phyloP scores from a whole-genome alignment of 2,888 invertebrate species.

The Tanypteryx hageni region DNA sequence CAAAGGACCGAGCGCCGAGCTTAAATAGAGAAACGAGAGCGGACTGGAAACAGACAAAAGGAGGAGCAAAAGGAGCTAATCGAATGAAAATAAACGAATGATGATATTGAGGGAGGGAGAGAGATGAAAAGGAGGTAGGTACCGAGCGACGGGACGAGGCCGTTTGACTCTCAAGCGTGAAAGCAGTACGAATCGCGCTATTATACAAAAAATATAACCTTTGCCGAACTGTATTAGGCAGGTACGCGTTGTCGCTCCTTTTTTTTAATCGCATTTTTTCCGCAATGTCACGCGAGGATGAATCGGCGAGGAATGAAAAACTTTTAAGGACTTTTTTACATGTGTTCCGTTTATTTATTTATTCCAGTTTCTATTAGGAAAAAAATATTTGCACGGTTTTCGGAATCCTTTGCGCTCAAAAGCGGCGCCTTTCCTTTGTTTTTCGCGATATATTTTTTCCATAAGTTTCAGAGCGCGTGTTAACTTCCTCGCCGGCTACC shows the following conservation, averaged over 20 bases:
- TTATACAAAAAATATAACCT: no score
- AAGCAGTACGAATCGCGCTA: no score
- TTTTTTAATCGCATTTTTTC: neutral
- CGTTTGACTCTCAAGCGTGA: neutral
- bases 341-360: no score
- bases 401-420: neutral
- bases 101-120: neutral
- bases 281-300: neutral
- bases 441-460: neutral
- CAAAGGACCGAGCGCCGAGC: neutral
- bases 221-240: neutral
- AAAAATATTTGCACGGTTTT: neutral
- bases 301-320: no score
- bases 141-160: neutral
- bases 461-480: neutral
- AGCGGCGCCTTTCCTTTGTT: neutral
- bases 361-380: no score
- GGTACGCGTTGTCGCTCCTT: neutral
- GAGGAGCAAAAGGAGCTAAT: neutral
- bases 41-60: constrained; percentile 1
- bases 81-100: neutral
- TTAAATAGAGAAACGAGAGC: neutral
- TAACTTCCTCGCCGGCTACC: neutral
- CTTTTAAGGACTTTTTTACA: no score
- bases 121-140: neutral